These are phyloP conservation scores for Chrysaora quinquecirrha DNA, from an alignment of 30 jellyfish, hydroid and myxozoan genomes.

Conservation along the genomic window DNA sequence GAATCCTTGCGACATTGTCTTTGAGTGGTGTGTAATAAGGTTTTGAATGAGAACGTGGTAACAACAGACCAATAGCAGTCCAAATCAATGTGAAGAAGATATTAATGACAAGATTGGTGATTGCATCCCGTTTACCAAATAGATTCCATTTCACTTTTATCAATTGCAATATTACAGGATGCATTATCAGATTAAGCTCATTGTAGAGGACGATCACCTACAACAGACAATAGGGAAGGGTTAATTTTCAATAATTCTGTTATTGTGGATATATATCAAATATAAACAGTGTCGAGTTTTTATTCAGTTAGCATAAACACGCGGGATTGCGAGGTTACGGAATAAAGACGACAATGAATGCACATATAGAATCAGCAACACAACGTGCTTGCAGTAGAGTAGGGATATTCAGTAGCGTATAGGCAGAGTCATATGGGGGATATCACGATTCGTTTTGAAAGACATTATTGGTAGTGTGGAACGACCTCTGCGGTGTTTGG, in stretches of 20 bases:
- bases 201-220: slow-evolving; percentile 78
- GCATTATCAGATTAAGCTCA: slow-evolving; percentile 78
- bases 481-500: no score
- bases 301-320: no score
- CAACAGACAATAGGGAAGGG: not conserved
- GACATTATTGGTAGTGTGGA: no score
- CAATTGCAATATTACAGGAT: slow-evolving; percentile 81
- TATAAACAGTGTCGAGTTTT: not conserved
- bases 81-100: slow-evolving; percentile 72
- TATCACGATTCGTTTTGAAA: no score
- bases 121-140: slow-evolving; percentile 71
- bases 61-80: slow-evolving; percentile 81
- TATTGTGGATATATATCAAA: not conserved
- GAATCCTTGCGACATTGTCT: slow-evolving; percentile 69
- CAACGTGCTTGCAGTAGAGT: no score
- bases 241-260: not conserved
- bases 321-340: not conserved
- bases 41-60: slow-evolving; percentile 33
- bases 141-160: slow-evolving; percentile 83
- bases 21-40: slow-evolving; percentile 76
- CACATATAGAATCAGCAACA: not conserved
- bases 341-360: no score
- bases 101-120: slow-evolving; percentile 45
- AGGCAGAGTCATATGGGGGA: no score
- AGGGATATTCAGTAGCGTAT: no score